Evolutionary conservation across 2,113 vertebrate genomes (phyloP), one percentile per base, ranked within the genome.

Genomic region (Centropus bengalensis): DNA sequence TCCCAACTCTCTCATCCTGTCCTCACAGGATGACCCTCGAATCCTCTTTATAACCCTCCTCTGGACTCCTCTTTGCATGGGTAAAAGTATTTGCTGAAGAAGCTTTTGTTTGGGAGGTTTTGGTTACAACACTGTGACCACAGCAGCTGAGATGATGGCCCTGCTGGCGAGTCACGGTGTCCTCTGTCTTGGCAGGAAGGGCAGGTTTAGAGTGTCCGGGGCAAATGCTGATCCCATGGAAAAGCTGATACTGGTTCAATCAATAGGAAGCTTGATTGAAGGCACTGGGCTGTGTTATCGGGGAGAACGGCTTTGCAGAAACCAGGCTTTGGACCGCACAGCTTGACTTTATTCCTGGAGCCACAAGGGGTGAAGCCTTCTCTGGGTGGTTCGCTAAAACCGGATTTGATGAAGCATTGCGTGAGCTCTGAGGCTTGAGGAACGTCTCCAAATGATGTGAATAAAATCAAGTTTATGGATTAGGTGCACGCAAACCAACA

Each of bases 111-210:
- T 2, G 44, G 70, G 52, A 36, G 36, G 44, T 15, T 5, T 7
- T 0, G 12, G 62, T 12, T 8, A 7, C 40, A 18, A 16, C 0
- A 7, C 33, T 0, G 2, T 9, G 62, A 9, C 4, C 15, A 32
- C 4, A 27, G n/a, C 40, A n/a, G 49, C 14, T 4, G 14, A 21
- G 26, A 5, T 7, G 44, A 20, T 12, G 5, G 15, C 68, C 62
- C 60, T 3, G 0, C 3, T 6, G 36, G 51, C 17, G 22, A 28
- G 40, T 30, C 3, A 2, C 18, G 0, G 40, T 22, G 40, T 44
- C 82, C 75, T 74, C 83, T 33, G 42, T 42, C 1, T 4, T 1
- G 32, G 9, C 2, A 23, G 5, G 5, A 22, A 80, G 91, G 82
- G 68, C 79, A 38, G 70, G 2, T 36, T 33, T 2, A 0, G 32